phyloP scores from a whole-genome alignment of 2,888 invertebrate genomes.

The Ditylenchus weischeri region DNA sequence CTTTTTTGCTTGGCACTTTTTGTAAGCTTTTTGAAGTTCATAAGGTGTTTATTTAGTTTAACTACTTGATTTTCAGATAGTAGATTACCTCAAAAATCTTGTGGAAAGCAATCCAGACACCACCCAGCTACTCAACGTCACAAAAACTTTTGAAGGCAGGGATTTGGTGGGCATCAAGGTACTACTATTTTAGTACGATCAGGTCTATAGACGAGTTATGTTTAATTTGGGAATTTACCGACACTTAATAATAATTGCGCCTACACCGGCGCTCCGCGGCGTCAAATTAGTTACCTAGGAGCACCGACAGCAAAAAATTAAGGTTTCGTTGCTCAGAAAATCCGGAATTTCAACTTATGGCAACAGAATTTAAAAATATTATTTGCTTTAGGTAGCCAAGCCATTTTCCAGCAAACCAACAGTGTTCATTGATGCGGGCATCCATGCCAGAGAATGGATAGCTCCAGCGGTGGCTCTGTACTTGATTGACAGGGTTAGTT shows the following conservation, averaged over 20 bases:
- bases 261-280: neutral
- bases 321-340: no score
- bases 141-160: slow-evolving; percentile 48
- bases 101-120: slow-evolving; percentile 38
- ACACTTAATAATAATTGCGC: no score
- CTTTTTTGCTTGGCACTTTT: no score
- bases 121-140: slow-evolving; percentile 43
- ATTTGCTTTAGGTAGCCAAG: neutral
- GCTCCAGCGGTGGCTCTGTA: slow-evolving; percentile 53
- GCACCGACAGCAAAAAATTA: no score
- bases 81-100: slow-evolving; percentile 43
- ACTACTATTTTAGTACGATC: neutral
- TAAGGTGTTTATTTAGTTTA: slow-evolving; percentile 2
- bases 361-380: neutral
- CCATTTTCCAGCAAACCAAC: slow-evolving; percentile 38
- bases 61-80: slow-evolving; percentile 36
- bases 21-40: no score
- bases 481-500: slow-evolving; percentile 43
- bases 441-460: slow-evolving; percentile 57
- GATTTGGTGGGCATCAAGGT: slow-evolving; percentile 46
- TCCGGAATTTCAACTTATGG: no score
- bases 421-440: slow-evolving; percentile 55
- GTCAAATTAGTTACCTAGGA: neutral
- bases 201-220: no score
- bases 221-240: no score